phyloP scores from a whole-genome alignment of 2,113 vertebrate genomes.

The Globicephala melas region DNA sequence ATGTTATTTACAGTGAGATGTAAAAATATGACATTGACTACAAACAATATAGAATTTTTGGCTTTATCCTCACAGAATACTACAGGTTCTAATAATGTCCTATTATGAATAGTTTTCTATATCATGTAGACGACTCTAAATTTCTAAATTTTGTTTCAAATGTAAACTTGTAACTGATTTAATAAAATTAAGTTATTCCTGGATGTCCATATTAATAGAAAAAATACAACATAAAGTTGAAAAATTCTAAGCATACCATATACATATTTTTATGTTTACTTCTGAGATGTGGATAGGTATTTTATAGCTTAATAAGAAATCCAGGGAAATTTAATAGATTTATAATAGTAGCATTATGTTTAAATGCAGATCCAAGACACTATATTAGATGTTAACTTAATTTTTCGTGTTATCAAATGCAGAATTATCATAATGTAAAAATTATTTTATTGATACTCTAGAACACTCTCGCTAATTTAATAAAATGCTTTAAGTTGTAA shows the following conservation, averaged over 20 bases:
- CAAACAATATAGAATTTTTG: neutral
- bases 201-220: neutral
- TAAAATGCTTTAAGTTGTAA: neutral
- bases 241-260: neutral
- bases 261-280: neutral
- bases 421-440: neutral
- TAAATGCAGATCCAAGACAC: neutral
- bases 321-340: neutral
- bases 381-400: neutral
- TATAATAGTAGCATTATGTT: neutral
- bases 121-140: neutral
- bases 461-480: neutral
- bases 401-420: neutral
- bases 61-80: neutral
- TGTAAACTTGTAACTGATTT: neutral
- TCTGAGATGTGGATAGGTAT: neutral
- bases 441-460: constrained; percentile 2
- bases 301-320: constrained; percentile 21
- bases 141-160: constrained; percentile 33
- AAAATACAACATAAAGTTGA: neutral
- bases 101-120: neutral
- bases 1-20: neutral
- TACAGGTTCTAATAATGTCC: neutral
- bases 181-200: neutral
- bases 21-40: neutral